Base-by-base conservation (phyloP, 2,888 invertebrate species). In the Drosophila anomelani region DNA sequence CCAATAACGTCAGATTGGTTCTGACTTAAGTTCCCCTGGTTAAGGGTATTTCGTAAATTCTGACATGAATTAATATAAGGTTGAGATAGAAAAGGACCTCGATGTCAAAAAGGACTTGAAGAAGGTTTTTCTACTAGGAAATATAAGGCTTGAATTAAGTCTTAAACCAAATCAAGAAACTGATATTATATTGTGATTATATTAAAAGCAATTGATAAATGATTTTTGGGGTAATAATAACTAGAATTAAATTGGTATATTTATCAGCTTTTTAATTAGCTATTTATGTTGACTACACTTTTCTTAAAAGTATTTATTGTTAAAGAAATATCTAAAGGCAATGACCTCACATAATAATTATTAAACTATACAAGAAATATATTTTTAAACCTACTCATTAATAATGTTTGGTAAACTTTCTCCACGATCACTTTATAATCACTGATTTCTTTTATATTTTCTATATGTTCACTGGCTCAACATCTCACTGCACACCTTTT, bases 1-100 rank as follows among this genome's bases (percentile, higher is more conserved):
- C 58, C 66, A 74, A 64, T 75, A 59, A 62, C 60, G 36, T 74
- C 39, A 59, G 56, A 73, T 75, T 59, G 60, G 49, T 70, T 67
- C 12, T 36, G 56, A 26, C 39, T 29, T 5, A 29, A 12, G 66
- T n/a, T 66, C n/a, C 38, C 23, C 15, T 34, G 38, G 26, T 3
- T 38, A 49, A 51, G 26, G 3, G 39, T 34, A 47, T 41, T 39
- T 39, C 32, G 34, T 17, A 68, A 36, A 34, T 7, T 67, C 34
- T 39, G 26, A 23, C 41, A 34, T 29, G 41, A 44, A 51, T 51
- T 43, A 20, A 43, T 51, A n/a, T 12, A 4, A 20, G n/a, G 15
- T 29, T 26, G 29, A 39, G n/a, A 26, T n/a, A 26, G n/a, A n/a
- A 7, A 23, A 15, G 34, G 13, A 13, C 13, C 49, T 51, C 9